Base-by-base conservation (phyloP, 2,888 invertebrate species). In the Dynastes hyllus region DNA sequence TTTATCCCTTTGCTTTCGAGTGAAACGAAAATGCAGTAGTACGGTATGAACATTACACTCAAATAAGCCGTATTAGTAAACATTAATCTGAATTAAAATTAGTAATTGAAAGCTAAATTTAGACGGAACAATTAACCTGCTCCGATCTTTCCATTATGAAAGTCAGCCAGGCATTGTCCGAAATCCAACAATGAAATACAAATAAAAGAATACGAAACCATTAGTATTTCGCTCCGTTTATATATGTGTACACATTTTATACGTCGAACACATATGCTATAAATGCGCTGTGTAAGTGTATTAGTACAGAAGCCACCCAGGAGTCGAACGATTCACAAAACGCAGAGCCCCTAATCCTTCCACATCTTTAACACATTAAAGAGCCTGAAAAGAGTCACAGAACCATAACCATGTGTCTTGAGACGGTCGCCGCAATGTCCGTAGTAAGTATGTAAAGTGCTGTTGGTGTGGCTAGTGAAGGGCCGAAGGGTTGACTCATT, bases 401-500 rank as follows among this genome's bases (percentile, higher is more conserved):
- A 80, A 84, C 83, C 84, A 85, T 82, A 83, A 84, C 85, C 82
- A 83, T 82, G 81, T 82, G 83, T 83, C 82, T 83, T 83, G 83
- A 83, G 84, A 83, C 81, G 82, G 83, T 83, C 82, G 83, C 84
- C 84, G 81, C 84, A 84, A 82, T 83, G 83, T 84, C 83, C 84
- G 80, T 67, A 81, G 84, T 82, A 83, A 84, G 83, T 83, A 83
- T 84, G 83, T 84, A 83, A 84, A 84, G 83, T 84, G 83, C 83
- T 82, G 69, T 77, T 80, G 83, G 82, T 84, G 84, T 83, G 84
- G 84, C 83, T 81, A 82, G 83, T 82, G 82, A 87, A 87, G 88
- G 88, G 87, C 88, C 88, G 87, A 89, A 88, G 88, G 89, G 89
- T 89, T 88, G 88, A 88, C 89, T 88, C 89, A 88, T 89, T 89